These are phyloP conservation scores for Tetraneura akinire DNA, from an alignment of 1,140 invertebrate species.

Conservation along the genomic window DNA sequence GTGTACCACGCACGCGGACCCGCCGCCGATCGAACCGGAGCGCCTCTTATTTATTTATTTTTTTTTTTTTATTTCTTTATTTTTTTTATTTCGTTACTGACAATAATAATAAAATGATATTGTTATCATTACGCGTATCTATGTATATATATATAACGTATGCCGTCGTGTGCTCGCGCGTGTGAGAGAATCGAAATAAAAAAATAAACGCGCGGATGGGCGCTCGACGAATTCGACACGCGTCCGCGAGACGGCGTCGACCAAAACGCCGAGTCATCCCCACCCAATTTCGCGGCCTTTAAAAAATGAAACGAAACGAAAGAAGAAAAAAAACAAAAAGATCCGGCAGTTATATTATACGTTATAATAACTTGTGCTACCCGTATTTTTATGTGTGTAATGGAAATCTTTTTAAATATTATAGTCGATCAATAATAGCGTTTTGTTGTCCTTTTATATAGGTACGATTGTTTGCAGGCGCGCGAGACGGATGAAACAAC, in stretches of 20 bases:
- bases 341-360: not conserved
- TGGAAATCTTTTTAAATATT: not conserved
- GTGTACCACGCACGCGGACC: not conserved
- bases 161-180: not conserved
- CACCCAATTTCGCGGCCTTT: constrained; percentile 39
- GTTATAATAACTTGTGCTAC: not conserved
- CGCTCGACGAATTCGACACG: constrained; percentile 22
- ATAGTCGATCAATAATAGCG: constrained; percentile 15
- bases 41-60: constrained; percentile 1
- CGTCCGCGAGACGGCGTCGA: not conserved
- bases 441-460: not conserved
- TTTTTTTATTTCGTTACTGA: not conserved
- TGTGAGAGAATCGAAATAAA: too few relatives aligned
- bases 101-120: not conserved
- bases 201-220: not conserved
- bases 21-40: not conserved
- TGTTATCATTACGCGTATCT: not conserved
- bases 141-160: not conserved
- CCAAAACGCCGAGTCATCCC: constrained; percentile 24
- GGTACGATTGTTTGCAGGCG: too few relatives aligned
- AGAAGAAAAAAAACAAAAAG: not conserved
- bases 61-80: too few relatives aligned
- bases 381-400: not conserved
- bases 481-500: constrained; percentile 22
- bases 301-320: too few relatives aligned